Conservation (phyloP, 2,888 invertebrate genomes). For the Epinotia bilunana region DNA sequence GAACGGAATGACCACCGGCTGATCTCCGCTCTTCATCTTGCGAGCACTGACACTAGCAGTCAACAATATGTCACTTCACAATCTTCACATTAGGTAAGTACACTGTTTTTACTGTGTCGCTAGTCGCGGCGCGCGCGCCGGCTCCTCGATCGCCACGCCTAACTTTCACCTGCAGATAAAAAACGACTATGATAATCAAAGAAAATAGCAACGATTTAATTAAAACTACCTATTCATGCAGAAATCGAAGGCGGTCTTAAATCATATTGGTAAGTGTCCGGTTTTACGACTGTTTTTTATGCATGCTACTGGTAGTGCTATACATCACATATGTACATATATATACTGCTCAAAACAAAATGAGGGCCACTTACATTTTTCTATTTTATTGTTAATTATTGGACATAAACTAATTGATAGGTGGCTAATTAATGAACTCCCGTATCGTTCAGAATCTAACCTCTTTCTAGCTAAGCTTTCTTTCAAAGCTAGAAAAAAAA, state of each 20-base stretch:
- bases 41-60: constrained; percentile 45
- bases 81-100: constrained; percentile 45
- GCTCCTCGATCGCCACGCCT: constrained; percentile 60
- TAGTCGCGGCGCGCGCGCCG: constrained; percentile 50
- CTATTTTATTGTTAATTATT: too few species aligned
- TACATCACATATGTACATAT: too few species aligned
- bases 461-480: too few species aligned
- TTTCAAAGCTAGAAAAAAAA: too few species aligned
- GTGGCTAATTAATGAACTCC: too few species aligned
- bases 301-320: too few species aligned
- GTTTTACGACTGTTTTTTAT: not conserved
- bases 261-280: not conserved
- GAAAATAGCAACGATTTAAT: constrained; percentile 53
- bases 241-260: constrained; percentile 8
- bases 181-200: constrained; percentile 60
- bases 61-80: constrained; percentile 41
- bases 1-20: constrained; percentile 68
- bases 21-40: constrained; percentile 70
- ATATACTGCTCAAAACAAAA: too few species aligned
- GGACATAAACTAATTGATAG: too few species aligned
- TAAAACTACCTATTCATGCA: constrained; percentile 38
- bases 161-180: constrained; percentile 79
- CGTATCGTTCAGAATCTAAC: too few species aligned
- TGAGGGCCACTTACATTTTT: too few species aligned
- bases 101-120: constrained; percentile 28